Conservation (phyloP, 2,797 vertebrate genomes). For the Neopelma chrysocephalum region DNA sequence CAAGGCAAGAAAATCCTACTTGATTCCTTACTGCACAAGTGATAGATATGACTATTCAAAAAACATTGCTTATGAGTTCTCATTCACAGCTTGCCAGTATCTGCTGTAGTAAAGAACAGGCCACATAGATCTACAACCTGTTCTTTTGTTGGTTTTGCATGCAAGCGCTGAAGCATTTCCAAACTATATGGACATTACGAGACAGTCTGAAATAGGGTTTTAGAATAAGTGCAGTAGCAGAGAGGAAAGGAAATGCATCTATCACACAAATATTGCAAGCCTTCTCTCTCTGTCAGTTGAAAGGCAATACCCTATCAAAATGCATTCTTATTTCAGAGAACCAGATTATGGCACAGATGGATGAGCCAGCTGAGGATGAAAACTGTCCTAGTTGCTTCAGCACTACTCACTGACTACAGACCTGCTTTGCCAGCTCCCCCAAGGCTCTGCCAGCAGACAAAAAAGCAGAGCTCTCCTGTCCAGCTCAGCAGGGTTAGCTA, state of each 20-base stretch:
- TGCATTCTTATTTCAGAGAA: neutral
- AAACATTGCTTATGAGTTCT: neutral
- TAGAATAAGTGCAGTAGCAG: neutral
- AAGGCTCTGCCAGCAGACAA: neutral
- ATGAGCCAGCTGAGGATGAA: neutral
- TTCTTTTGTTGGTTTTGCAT: neutral
- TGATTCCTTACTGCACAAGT: neutral
- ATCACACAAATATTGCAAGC: neutral
- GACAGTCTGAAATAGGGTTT: neutral
- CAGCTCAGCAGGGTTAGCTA: neutral
- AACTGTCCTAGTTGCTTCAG: neutral
- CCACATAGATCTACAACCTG: neutral
- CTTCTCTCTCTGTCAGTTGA: neutral
- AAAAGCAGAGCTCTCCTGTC: neutral
- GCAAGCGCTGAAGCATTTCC: neutral
- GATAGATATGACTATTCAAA: neutral
- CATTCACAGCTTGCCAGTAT: neutral
- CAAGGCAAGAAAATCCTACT: neutral
- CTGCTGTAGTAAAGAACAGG: neutral
- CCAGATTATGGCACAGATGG: neutral
- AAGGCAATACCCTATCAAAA: neutral
- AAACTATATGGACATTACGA: neutral
- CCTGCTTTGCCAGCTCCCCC: neutral
- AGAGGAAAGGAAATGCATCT: neutral
- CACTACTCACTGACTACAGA: neutral